Conservation (phyloP, 2,797 vertebrate species). For the Chelon auratus region DNA sequence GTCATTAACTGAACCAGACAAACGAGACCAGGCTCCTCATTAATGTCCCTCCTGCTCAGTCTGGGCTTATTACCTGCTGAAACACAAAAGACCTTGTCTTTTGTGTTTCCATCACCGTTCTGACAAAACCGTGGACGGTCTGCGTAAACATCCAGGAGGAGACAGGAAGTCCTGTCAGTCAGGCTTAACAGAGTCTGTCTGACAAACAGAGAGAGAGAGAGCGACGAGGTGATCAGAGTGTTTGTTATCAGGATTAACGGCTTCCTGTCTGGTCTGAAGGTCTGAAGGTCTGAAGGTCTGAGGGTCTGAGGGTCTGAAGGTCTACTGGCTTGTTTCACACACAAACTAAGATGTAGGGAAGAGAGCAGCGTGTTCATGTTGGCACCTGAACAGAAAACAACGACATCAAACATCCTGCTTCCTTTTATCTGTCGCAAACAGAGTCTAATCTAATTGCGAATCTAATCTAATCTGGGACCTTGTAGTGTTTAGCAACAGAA, state of each 20-base stretch:
- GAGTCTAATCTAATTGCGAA: no score
- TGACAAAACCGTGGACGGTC: background rate
- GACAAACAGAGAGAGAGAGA: background rate
- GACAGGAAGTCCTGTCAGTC: conserved; percentile 28
- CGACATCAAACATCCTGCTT: background rate
- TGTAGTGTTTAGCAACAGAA: background rate
- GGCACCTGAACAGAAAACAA: background rate
- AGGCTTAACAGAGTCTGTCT: conserved; percentile 23
- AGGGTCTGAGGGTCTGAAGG: background rate
- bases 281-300: background rate
- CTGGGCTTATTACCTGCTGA: no score
- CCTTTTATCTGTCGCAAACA: background rate
- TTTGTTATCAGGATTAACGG: conserved; percentile 18
- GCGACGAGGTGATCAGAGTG: background rate
- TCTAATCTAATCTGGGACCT: background rate
- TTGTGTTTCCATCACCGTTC: background rate
- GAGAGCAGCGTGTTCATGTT: background rate
- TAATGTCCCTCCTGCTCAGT: background rate
- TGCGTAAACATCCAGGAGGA: conserved; percentile 10
- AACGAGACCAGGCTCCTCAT: background rate
- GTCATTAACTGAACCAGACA: background rate
- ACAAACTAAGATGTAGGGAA: background rate
- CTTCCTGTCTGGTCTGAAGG: conserved; percentile 17
- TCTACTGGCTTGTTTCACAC: background rate
- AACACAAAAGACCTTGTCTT: background rate